These are phyloP conservation scores for Acanthisitta chloris DNA, from an alignment of 2,113 vertebrate genomes.

Conservation along the genomic window DNA sequence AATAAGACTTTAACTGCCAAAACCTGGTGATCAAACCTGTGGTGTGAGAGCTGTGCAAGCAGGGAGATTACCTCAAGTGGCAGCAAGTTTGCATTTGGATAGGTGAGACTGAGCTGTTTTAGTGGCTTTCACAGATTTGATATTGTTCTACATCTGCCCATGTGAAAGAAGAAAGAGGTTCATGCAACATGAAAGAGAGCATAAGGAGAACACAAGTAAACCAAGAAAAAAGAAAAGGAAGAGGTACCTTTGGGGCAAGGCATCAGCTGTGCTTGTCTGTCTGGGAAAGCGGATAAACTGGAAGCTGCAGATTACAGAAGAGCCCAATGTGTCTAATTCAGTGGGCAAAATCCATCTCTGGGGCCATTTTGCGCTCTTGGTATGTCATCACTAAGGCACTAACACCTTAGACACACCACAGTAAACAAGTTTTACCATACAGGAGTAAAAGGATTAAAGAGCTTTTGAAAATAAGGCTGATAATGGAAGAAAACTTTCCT, in stretches of 20 bases:
- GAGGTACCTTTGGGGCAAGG: neutral
- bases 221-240: neutral
- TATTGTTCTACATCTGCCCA: neutral
- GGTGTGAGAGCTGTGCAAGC: neutral
- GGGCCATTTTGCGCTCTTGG: neutral
- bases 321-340: neutral
- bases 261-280: neutral
- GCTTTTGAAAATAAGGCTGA: constrained; percentile 5
- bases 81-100: neutral
- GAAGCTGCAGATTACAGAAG: neutral
- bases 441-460: neutral
- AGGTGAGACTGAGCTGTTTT: neutral
- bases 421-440: neutral
- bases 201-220: neutral
- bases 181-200: neutral
- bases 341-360: neutral
- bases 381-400: neutral
- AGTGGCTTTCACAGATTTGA: neutral
- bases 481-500: constrained; percentile 1
- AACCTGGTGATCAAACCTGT: neutral
- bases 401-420: neutral
- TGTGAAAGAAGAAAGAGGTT: neutral
- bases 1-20: neutral
- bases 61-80: neutral
- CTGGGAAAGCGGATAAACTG: neutral